Evolutionary conservation across 2,888 invertebrate species (phyloP).

Genomic region (Hypsopygia costalis): DNA sequence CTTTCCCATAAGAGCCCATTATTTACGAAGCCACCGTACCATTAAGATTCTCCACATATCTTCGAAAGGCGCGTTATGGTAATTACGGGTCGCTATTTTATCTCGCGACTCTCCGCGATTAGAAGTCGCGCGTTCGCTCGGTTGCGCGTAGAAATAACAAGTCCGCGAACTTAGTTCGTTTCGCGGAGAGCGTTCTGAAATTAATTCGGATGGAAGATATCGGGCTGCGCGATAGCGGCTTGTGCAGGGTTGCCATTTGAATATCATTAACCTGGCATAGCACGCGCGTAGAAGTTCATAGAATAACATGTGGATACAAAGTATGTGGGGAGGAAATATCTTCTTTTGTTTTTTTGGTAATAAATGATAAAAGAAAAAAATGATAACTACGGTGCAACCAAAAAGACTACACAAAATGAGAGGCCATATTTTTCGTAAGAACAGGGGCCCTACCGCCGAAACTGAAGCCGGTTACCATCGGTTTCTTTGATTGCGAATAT

Average conservation of each 20-base stretch:
- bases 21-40: slow-evolving; percentile 78
- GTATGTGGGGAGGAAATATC: neutral
- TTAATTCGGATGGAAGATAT: slow-evolving; percentile 81
- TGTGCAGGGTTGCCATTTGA: slow-evolving; percentile 7
- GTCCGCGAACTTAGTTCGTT: slow-evolving; percentile 76
- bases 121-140: slow-evolving; percentile 58
- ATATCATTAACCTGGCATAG: neutral
- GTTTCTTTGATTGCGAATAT: too few species aligned
- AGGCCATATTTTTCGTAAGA: too few species aligned
- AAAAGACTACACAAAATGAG: too few species aligned
- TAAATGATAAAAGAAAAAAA: too few species aligned
- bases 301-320: neutral
- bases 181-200: slow-evolving; percentile 68
- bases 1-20: slow-evolving; percentile 80
- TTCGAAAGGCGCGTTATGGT: slow-evolving; percentile 78
- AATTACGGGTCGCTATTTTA: slow-evolving; percentile 80
- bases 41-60: slow-evolving; percentile 80
- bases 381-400: too few species aligned
- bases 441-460: too few species aligned
- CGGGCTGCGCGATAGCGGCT: slow-evolving; percentile 69
- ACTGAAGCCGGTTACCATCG: too few species aligned
- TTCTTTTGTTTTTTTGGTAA: too few species aligned
- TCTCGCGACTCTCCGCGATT: slow-evolving; percentile 74
- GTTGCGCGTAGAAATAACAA: slow-evolving; percentile 73
- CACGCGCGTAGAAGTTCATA: neutral